Base-by-base conservation (phyloP, 2,797 vertebrate species). In the Furcifer pardalis region DNA sequence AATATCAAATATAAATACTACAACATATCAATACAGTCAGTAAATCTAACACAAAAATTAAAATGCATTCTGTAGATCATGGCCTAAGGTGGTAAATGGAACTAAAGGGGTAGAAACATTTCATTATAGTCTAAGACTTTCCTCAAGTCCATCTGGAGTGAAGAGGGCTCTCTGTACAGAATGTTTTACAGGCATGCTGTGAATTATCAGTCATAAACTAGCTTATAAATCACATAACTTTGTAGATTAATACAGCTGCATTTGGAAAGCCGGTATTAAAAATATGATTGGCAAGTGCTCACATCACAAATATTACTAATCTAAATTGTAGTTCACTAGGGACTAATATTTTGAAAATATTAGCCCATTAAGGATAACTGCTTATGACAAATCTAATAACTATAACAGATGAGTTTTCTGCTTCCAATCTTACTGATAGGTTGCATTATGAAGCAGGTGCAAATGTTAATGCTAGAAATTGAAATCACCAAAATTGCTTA, bases 401-500 rank as follows among this genome's bases (percentile, higher is more conserved):
- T 79, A 83, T 63, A 89, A 80, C 84, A 40, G 27, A 32, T 37
- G 8, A 74, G 8, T 7, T 78, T 59, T 74, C 37, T 27, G 62
- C 37, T 85, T 83, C 74, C 37, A 0, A 0, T 76, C 84, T 84
- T 25, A 74, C 59, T 27, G 69, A 46, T 65, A 79, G n/a, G 44
- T 56, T 8, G 79, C 32, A 72, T 32, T 66, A 56, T 5, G 72
- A 91, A 87, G 86, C 80, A 76, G 9, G 21, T 81, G 73, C 46
- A 92, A 92, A 80, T 9, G 59, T 37, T 65, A 4, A 5, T 30
- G 81, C 81, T 79, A 84, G 82, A 85, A 32, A 81, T 65, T 81
- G 86, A 84, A 89, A 71, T 74, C 69, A 81, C 77, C 90, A 85
- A 84, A 74, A 76, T 56, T 89, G 81, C 81, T 84, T 86, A 65